Conservation (phyloP, 2,113 vertebrate genomes). For the Tenebrosternarchus preto region DNA sequence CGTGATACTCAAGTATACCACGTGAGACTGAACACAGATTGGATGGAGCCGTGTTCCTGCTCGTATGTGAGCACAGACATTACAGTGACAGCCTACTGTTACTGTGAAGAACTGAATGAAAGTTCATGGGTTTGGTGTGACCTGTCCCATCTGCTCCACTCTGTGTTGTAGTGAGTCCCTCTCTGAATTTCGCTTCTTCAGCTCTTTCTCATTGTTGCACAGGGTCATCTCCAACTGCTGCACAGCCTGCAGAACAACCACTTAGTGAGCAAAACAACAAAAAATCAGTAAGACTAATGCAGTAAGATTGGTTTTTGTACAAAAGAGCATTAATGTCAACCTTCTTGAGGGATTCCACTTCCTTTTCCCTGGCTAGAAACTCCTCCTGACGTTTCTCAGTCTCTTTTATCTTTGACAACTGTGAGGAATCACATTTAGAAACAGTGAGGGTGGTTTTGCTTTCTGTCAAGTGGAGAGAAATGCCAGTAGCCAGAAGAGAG, state of each 20-base stretch:
- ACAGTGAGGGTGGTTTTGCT: neutral
- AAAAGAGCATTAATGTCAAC: conserved; percentile 61
- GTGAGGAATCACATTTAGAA: neutral
- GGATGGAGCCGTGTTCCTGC: too few species aligned
- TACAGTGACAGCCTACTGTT: neutral
- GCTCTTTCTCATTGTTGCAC: conserved; percentile 50
- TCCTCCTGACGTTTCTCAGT: conserved; percentile 59
- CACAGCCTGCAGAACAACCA: conserved; percentile 55
- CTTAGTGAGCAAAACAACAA: neutral
- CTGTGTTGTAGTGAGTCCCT: conserved; percentile 42
- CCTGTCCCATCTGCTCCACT: conserved; percentile 62
- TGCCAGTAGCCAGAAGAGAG: neutral
- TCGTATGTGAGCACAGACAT: neutral
- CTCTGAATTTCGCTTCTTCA: conserved; percentile 17
- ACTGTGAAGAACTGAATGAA: neutral
- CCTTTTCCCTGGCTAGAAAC: conserved; percentile 56
- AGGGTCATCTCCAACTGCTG: conserved; percentile 58
- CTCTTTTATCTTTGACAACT: conserved; percentile 71
- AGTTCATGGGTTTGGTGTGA: conserved; percentile 39
- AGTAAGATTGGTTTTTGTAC: neutral
- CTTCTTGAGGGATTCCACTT: conserved; percentile 60
- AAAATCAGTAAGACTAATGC: too few species aligned
- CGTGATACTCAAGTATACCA: too few species aligned
- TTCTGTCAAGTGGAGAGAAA: neutral
- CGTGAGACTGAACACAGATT: too few species aligned